Percentiles rank a stretch among this genome's conserved stretches.
These are phyloP conservation scores for Poeciliopsis occidentalis DNA, from an alignment of 2,113 vertebrate genomes.

Conservation along the genomic window DNA sequence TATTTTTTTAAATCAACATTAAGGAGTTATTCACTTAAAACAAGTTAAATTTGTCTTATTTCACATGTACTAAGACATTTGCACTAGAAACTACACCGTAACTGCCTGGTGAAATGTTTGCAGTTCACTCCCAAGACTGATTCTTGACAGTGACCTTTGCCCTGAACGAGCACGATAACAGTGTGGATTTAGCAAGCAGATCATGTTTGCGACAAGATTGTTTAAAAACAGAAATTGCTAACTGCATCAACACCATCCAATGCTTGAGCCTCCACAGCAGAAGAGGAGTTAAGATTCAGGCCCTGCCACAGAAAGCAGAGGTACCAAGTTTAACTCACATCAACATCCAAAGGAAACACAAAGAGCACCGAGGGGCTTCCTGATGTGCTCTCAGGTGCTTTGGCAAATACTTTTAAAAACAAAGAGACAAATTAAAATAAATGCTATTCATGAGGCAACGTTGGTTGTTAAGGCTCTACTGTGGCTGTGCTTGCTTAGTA, in stretches of 20 bases:
- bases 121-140: not conserved
- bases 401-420: constrained; percentile 80
- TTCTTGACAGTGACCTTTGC: constrained; percentile 1
- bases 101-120: too few relatives aligned
- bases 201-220: not conserved
- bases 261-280: not conserved
- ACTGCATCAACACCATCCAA: not conserved
- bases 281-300: constrained; percentile 53
- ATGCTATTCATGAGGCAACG: constrained; percentile 90
- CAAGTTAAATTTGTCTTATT: too few relatives aligned
- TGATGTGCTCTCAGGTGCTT: constrained; percentile 79
- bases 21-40: too few relatives aligned
- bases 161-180: not conserved
- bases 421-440: constrained; percentile 72
- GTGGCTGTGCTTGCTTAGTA: constrained; percentile 86
- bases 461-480: constrained; percentile 97
- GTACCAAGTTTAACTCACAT: constrained; percentile 53
- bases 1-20: too few relatives aligned
- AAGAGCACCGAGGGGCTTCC: constrained; percentile 45
- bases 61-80: too few relatives aligned
- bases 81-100: too few relatives aligned
- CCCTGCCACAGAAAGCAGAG: constrained; percentile 50
- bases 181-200: not conserved
- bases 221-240: not conserved
- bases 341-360: constrained; percentile 55